Percentiles rank a stretch among this genome's conserved stretches.
These are phyloP conservation scores for Caenorhabditis plicata DNA, from an alignment of 2,888 invertebrate species.

Conservation along the genomic window DNA sequence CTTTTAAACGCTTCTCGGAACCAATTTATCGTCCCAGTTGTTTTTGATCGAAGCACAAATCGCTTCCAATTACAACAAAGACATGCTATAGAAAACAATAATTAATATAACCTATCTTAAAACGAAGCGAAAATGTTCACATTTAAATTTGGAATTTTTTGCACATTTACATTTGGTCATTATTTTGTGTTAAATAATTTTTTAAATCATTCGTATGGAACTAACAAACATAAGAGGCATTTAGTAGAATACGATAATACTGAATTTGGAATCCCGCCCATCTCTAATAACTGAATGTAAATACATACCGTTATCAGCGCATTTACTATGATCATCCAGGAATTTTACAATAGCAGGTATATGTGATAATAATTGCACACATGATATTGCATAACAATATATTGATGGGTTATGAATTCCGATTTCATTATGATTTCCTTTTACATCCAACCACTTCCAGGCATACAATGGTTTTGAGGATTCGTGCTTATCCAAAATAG, in stretches of 20 bases:
- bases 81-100: slow-evolving; percentile 15
- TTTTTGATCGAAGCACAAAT: slow-evolving; percentile 10
- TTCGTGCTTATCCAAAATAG: slow-evolving; percentile 29
- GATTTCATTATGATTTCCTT: slow-evolving; percentile 21
- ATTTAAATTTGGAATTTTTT: no score
- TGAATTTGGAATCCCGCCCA: no score
- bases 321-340: slow-evolving; percentile 29
- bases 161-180: no score
- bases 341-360: slow-evolving; percentile 21
- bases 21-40: slow-evolving; percentile 16
- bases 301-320: slow-evolving; percentile 10
- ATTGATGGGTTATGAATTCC: slow-evolving; percentile 30
- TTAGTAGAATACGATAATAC: neutral
- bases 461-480: slow-evolving; percentile 15
- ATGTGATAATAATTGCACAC: slow-evolving; percentile 22
- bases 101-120: no score
- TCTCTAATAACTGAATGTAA: neutral
- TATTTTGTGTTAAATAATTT: neutral
- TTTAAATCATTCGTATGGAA: neutral
- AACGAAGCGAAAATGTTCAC: no score
- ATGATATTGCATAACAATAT: slow-evolving; percentile 30
- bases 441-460: slow-evolving; percentile 19
- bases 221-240: no score
- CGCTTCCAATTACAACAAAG: slow-evolving; percentile 25
- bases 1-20: slow-evolving; percentile 23